Evolutionary conservation across 2,797 vertebrate species (phyloP), one percentile per base, ranked within the genome.

Genomic region (Artibeus lituratus): DNA sequence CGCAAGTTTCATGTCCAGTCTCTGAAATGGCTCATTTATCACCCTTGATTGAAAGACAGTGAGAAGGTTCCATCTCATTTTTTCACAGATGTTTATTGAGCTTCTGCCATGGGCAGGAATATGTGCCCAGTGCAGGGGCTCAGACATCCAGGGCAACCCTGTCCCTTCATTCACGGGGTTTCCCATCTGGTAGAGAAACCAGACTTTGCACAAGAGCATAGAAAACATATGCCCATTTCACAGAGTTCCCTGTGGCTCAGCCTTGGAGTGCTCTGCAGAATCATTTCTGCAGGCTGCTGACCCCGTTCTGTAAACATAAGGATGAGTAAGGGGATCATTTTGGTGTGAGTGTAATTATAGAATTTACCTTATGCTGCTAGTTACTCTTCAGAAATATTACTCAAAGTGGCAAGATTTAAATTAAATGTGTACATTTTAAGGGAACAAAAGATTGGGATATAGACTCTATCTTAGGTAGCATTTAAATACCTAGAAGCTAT

Each of bases 381-480:
- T 57, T 87, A 59, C 14, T 96, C 70, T 88, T 87, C 18, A 91
- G 35, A 96, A 85, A 55, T 92, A 57, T 53, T 85, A 57, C 49
- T 85, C 32, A 14, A 32, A 70, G 51, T 92, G 94, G 26, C 42
- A 95, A 90, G 44, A 92, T 77, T 90, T 69, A 94, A 87, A 81
- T 95, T 44, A 95, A 95, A 73, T 69, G 9, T 84, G 39, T 69
- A 65, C 88, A 16, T 67, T 77, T 65, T 88, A 88, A 78, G 44
- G 82, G 21, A 94, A 55, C 39, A 65, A 57, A 95, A 92, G 69
- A 91, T 47, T 88, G 1, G 42, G 29, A 37, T 91, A 19, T 70
- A 35, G 55, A 67, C 15, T 91, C 73, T 49, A 19, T 74, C 32
- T 14, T 51, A 77, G 32, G n/a, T 32, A 77, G 47, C 10, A 57